These are phyloP conservation scores for Etheostoma cragini DNA, from an alignment of 2,113 vertebrate species.

Conservation along the genomic window DNA sequence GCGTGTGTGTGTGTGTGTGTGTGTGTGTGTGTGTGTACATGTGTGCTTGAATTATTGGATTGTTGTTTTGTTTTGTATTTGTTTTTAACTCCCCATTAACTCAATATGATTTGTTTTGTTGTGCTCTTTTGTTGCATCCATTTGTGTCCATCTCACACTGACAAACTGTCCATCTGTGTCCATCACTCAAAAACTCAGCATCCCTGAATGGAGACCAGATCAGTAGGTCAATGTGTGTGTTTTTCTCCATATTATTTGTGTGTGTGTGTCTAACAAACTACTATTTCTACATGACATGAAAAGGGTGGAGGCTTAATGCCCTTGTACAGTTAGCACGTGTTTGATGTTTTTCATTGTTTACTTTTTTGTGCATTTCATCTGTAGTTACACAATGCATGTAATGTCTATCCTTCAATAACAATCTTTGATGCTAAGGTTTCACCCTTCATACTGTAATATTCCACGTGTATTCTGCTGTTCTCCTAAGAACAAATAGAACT, in stretches of 20 bases:
- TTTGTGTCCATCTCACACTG: slow-evolving; percentile 76
- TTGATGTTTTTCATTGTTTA: not conserved
- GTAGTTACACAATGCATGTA: not conserved
- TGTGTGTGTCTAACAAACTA: not conserved
- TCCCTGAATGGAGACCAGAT: slow-evolving; percentile 82
- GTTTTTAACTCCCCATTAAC: slow-evolving; percentile 63
- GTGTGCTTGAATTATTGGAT: slow-evolving; percentile 20
- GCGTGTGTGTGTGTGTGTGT: slow-evolving; percentile 1
- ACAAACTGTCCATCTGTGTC: slow-evolving; percentile 77
- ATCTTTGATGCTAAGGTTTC: not conserved
- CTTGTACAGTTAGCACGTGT: not conserved
- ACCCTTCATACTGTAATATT: not conserved
- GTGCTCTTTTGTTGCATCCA: slow-evolving; percentile 67
- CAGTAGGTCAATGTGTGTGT: slow-evolving; percentile 82
- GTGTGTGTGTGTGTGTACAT: not conserved
- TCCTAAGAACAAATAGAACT: not conserved
- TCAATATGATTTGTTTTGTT: slow-evolving; percentile 59
- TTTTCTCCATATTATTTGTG: not conserved
- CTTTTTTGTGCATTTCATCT: not conserved
- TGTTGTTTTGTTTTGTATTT: slow-evolving; percentile 45
- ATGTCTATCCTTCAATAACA: not conserved
- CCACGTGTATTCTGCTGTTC: not conserved
- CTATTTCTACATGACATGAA: too few species aligned
- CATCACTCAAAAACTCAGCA: slow-evolving; percentile 79
- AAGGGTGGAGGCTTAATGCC: not conserved